Conservation (phyloP, 2,888 invertebrate genomes). For the Digitonthophagus gazella region DNA sequence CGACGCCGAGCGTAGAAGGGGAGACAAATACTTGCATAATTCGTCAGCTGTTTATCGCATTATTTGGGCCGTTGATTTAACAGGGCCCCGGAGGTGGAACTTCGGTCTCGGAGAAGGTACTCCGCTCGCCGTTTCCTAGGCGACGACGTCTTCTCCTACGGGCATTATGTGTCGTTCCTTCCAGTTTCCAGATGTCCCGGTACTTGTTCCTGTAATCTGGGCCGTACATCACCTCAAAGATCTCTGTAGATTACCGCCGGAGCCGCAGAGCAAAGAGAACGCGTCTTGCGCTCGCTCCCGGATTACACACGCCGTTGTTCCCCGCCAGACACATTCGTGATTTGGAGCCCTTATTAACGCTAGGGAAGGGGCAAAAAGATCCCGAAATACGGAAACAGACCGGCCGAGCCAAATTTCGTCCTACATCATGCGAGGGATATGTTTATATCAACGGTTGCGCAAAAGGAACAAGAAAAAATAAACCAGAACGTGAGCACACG, state of each 20-base stretch:
- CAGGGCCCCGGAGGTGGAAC: background rate
- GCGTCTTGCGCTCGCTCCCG: background rate
- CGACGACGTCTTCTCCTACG: background rate
- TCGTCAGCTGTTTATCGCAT: background rate
- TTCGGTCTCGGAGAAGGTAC: background rate
- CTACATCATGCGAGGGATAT: background rate
- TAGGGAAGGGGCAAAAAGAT: conserved; percentile 4
- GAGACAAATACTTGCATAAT: background rate
- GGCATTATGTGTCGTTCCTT: background rate
- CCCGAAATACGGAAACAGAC: background rate
- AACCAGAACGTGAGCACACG: background rate
- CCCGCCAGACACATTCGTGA: conserved; percentile 4
- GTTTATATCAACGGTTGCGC: background rate
- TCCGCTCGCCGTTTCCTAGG: background rate
- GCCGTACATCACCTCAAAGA: conserved; percentile 13
- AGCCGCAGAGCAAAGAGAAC: background rate
- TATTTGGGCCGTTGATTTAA: background rate
- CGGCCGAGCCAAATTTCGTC: too few species aligned
- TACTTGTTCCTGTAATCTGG: conserved; percentile 12
- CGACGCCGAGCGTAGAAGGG: background rate
- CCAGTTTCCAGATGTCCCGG: conserved; percentile 8
- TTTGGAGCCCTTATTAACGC: conserved; percentile 9
- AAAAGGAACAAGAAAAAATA: background rate
- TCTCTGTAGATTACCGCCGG: conserved; percentile 12
- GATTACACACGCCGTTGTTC: conserved; percentile 11